phyloP scores from a whole-genome alignment of 2,888 invertebrate genomes.

The Diplazon laetatorius region DNA sequence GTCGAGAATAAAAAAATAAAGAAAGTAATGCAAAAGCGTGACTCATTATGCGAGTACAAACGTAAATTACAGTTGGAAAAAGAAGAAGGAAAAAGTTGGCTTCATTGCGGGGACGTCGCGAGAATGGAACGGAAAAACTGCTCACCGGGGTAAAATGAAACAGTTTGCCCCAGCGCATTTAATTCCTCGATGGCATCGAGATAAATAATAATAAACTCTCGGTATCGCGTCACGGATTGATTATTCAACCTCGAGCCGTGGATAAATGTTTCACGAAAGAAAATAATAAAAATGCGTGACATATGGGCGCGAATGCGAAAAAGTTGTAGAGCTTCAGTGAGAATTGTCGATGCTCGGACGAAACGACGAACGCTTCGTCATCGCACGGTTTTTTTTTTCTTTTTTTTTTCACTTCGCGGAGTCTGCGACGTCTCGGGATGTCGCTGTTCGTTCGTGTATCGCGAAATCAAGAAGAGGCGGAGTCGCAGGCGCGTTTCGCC shows the following conservation, averaged over 20 bases:
- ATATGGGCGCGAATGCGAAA: conserved; percentile 25
- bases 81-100: neutral
- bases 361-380: conserved; percentile 44
- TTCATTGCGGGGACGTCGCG: conserved; percentile 44
- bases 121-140: too few species aligned
- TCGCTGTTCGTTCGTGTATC: conserved; percentile 51
- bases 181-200: too few species aligned
- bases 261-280: neutral
- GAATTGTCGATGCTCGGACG: conserved; percentile 22
- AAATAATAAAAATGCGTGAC: conserved; percentile 29
- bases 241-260: neutral
- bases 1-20: neutral
- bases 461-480: conserved; percentile 62
- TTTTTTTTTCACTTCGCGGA: conserved; percentile 21
- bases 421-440: conserved; percentile 22
- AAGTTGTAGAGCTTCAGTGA: conserved; percentile 34
- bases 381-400: too few species aligned
- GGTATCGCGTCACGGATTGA: too few species aligned
- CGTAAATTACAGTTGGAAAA: conserved; percentile 7
- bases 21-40: neutral
- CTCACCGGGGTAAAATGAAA: conserved; percentile 29
- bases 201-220: too few species aligned
- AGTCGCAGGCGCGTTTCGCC: conserved; percentile 52
- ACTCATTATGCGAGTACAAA: neutral
- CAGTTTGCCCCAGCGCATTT: too few species aligned